Base-by-base conservation (phyloP, 2,797 vertebrate species). In the Euthynnus affinis region DNA sequence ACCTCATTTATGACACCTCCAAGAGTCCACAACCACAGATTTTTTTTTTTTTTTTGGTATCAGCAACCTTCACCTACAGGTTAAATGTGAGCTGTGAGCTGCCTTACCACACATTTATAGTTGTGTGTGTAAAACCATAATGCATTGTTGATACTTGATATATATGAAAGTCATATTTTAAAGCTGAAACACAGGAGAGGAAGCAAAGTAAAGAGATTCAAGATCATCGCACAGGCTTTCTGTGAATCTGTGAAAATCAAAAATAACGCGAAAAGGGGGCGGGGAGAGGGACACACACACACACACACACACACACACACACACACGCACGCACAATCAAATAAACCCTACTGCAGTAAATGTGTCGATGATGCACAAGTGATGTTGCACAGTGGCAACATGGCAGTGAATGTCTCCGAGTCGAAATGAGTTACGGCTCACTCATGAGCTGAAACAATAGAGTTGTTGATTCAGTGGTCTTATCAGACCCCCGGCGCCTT, bases 1-100 rank as follows among this genome's bases (percentile, higher is more conserved):
- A 82, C 80, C 87, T 90, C 87, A 23, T 91, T 91, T 93, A 90
- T 88, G 83, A 91, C 91, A 87, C 86, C 88, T 91, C 81, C 78
- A 78, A 87, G 52, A 84, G 89, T 81, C 88, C 80, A 87, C 78
- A 80, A 87, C 84, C 84, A 1, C 64, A 64, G 23, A 23, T 49
- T 22, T 20, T 15, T 6, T 46, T 7, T 25, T 44, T 20, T 20
- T 52, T 46, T 64, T 72, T 69, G 60, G 61, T 34, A 78, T 62
- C 51, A 27, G 44, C 49, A 2, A 49, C 23, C 34, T 68, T 71
- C 42, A 59, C 40, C 78, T 65, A 7, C 53, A 9, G 40, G 57
- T 81, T 78, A 64, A 58, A 81, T 65, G 5, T 25, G 22, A 74
- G 34, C 80, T 17, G 51, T 7, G 44, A 25, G 61, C 40, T 49